phyloP scores from a whole-genome alignment of 2,888 invertebrate species.

The Hyposoter dolosus region DNA sequence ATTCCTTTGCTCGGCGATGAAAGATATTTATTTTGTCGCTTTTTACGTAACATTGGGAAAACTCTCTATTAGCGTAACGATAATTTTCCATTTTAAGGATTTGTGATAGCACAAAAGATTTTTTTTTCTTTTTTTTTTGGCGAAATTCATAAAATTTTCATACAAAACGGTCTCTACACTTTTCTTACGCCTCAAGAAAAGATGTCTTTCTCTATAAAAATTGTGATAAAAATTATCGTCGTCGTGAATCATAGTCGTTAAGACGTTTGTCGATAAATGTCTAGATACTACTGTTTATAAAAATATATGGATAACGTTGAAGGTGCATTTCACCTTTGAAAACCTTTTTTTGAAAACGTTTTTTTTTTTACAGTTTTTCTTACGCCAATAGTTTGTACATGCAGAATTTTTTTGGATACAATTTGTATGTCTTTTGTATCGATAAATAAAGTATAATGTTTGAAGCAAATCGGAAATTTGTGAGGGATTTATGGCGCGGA shows the following conservation, averaged over 20 bases:
- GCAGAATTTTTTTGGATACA: slow-evolving; percentile 37
- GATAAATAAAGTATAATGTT: slow-evolving; percentile 53
- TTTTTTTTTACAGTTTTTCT: slow-evolving; percentile 35
- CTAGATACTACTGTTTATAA: slow-evolving; percentile 34
- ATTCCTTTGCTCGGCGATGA: slow-evolving; percentile 8
- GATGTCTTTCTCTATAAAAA: slow-evolving; percentile 68
- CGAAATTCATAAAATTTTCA: slow-evolving; percentile 21
- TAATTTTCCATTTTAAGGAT: neutral
- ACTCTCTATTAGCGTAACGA: neutral
- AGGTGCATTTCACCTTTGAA: neutral
- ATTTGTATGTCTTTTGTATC: slow-evolving; percentile 61
- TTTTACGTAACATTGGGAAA: slow-evolving; percentile 14
- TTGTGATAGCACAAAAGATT: slow-evolving; percentile 16
- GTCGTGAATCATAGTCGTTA: slow-evolving; percentile 38
- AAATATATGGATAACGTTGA: slow-evolving; percentile 13
- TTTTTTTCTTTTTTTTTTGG: slow-evolving; percentile 29
- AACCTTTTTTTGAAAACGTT: neutral
- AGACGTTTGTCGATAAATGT: slow-evolving; percentile 34
- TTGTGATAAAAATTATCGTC: slow-evolving; percentile 64
- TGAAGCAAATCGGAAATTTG: slow-evolving; percentile 5
- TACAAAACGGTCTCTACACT: slow-evolving; percentile 27
- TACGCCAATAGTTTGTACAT: slow-evolving; percentile 22
- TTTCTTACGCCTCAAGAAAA: slow-evolving; percentile 64
- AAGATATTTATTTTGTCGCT: slow-evolving; percentile 43
- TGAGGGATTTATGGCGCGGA: neutral